Evolutionary conservation across 1,140 invertebrate species (phyloP), one percentile per base, ranked within the genome.

Genomic region (Acromyrmex echinatior): DNA sequence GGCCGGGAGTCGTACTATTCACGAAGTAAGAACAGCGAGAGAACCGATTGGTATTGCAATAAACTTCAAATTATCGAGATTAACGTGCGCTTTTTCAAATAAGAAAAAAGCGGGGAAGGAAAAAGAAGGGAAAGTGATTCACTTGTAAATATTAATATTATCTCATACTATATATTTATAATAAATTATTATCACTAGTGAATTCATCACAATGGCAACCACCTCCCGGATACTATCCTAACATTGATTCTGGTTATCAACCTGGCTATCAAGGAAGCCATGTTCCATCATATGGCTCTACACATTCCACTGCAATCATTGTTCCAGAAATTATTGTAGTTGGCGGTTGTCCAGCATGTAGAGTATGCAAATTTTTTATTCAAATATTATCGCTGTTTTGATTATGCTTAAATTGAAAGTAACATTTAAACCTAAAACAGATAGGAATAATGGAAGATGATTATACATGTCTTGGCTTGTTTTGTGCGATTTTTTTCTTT

Each of bases 401-500:
- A 5, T 4, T 35, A 14, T 51, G 7, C 5, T 35, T 7, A 58
- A 58, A 28, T 0, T 9, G 25, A 45, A 28, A 25, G 7, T 71
- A 86, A 86, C 3, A 82, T 35, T 76, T 21, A 60, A 78, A 92
- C 10, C 7, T 12, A 65, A 71, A 60, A 58, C 89, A 97, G 97
- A 95, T 98, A 80, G 98, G 98, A 25, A 96, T 98, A 49, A 94
- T 98, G 49, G 97, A 98, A 95, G 98, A 98, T 93, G 97, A 98
- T 93, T 98, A 97, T 92, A 97, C 98, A 2, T 98, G 97, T 92
- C 95, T 98, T 12, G 98, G 98, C 81, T 96, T 98, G 25, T 95
- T 97, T 16, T 98, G 98, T 95, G 98, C 98, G 21, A 98, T 99
- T 86, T 95, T 98, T 49, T 98, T 98, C 94, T 98, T 98, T 91